Evolutionary conservation across 2,113 vertebrate species (phyloP).

Genomic region (Physeter macrocephalus): DNA sequence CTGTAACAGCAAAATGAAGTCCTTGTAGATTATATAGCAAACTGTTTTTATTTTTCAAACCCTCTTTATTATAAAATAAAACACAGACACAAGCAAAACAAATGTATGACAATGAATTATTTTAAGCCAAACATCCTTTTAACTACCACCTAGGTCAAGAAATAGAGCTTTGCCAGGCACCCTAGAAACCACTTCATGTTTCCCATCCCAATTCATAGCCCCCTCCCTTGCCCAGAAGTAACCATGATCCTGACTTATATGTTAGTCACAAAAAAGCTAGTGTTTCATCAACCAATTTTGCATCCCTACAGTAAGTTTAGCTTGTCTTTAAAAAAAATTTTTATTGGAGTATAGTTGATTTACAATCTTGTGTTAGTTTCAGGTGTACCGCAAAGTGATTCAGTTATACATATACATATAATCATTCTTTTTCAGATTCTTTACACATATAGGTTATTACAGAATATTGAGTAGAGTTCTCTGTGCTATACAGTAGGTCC

Average conservation of each 20-base stretch:
- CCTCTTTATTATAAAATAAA: not conserved
- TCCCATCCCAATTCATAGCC: not conserved
- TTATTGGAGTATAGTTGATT: not conserved
- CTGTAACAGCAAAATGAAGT: not conserved
- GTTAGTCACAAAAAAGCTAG: not conserved
- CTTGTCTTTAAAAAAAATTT: not conserved
- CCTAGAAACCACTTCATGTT: not conserved
- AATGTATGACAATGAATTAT: not conserved
- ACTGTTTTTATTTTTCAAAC: not conserved
- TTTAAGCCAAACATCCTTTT: not conserved
- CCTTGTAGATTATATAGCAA: not conserved
- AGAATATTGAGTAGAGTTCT: not conserved
- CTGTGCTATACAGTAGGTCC: not conserved
- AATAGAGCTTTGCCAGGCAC: not conserved
- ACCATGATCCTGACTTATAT: not conserved
- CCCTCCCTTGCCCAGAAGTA: not conserved
- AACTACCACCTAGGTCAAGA: not conserved
- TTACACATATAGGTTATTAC: not conserved
- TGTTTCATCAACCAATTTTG: not conserved
- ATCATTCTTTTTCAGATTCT: not conserved
- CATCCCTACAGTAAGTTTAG: not conserved
- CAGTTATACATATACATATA: not conserved
- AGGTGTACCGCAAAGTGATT: not conserved
- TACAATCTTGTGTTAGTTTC: not conserved
- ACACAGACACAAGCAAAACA: not conserved